Percentiles rank a stretch among this genome's conserved stretches.
These are phyloP conservation scores for Nyctalus aviator DNA, from an alignment of 2,797 vertebrate species.

Conservation along the genomic window DNA sequence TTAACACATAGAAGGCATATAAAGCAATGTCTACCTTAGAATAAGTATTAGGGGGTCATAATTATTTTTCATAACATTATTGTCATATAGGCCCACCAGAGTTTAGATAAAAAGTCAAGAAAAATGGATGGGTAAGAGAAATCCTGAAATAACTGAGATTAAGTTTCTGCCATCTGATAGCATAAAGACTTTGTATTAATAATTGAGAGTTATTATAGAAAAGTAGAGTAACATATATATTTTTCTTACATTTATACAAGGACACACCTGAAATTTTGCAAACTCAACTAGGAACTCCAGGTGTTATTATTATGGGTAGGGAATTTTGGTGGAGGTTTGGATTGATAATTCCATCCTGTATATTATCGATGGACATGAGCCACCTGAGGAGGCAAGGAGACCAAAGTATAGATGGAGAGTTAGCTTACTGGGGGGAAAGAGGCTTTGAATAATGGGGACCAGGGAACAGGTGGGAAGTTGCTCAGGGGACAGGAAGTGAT, in stretches of 20 bases:
- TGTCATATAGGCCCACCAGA: background rate
- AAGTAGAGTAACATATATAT: conserved; percentile 45
- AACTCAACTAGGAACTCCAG: background rate
- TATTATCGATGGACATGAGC: background rate
- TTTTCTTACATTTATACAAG: background rate
- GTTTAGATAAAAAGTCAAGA: conserved; percentile 38
- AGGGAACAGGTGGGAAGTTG: background rate
- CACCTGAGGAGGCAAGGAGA: background rate
- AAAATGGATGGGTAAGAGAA: conserved; percentile 29
- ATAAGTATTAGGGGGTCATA: background rate
- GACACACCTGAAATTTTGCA: background rate
- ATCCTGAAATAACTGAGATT: conserved; percentile 20
- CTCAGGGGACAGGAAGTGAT: background rate
- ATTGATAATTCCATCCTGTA: background rate
- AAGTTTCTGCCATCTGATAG: conserved; percentile 12
- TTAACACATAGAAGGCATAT: background rate
- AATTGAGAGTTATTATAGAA: conserved; percentile 1
- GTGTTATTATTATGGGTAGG: background rate
- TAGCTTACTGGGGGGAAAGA: background rate
- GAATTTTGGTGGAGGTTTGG: background rate
- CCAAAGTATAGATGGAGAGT: background rate
- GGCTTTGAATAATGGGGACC: background rate
- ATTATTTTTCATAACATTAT: conserved; percentile 27
- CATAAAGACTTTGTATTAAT: conserved; percentile 36
- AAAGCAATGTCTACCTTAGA: background rate